Percentiles rank a stretch among this genome's conserved stretches.
phyloP scores from a whole-genome alignment of 2,888 invertebrate genomes.

The Ectemnius lituratus region DNA sequence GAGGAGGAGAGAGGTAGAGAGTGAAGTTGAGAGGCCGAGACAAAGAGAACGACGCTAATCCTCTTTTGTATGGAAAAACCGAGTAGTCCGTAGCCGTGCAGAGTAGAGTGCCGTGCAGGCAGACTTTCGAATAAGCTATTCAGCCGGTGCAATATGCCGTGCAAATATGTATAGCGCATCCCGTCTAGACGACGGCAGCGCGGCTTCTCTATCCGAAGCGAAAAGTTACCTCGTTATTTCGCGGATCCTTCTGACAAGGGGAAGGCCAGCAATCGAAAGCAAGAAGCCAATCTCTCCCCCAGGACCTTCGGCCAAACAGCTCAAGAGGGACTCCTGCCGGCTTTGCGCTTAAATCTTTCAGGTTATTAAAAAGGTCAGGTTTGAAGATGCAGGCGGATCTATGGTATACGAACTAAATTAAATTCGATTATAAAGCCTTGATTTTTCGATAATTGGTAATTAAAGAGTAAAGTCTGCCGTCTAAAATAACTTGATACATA shows the following conservation, averaged over 20 bases:
- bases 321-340: neutral
- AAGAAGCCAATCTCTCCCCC: neutral
- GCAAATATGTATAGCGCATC: constrained; percentile 54
- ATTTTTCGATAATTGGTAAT: too few relatives aligned
- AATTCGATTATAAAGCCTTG: constrained; percentile 47
- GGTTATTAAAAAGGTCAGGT: neutral
- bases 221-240: constrained; percentile 63
- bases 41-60: constrained; percentile 52
- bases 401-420: constrained; percentile 61
- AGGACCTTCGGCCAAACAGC: neutral
- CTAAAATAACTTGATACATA: too few relatives aligned
- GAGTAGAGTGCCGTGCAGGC: constrained; percentile 15
- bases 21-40: constrained; percentile 15
- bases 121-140: constrained; percentile 60
- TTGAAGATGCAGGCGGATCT: neutral
- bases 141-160: constrained; percentile 60
- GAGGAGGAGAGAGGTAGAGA: neutral
- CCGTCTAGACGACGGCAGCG: constrained; percentile 58
- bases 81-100: constrained; percentile 39
- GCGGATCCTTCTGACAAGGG: constrained; percentile 34
- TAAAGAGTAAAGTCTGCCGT: too few relatives aligned
- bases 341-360: neutral
- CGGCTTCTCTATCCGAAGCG: constrained; percentile 44
- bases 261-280: neutral
- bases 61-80: constrained; percentile 57